Conservation (phyloP, 2,797 vertebrate species). For the Melopsittacus undulatus region DNA sequence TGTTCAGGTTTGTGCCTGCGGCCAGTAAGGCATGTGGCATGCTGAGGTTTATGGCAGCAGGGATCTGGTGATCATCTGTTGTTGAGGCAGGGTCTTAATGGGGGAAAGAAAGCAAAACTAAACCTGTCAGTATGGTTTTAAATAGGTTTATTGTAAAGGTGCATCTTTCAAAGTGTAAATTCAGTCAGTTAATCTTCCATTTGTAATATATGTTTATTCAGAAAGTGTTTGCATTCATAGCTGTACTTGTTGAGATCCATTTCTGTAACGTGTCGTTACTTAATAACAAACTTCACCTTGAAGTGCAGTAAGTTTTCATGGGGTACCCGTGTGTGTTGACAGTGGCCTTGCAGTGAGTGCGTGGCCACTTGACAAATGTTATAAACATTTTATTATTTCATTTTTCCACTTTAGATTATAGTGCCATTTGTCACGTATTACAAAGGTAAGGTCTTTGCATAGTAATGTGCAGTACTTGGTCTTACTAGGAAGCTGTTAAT, state of each 20-base stretch:
- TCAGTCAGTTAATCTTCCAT: background rate
- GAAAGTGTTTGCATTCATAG: background rate
- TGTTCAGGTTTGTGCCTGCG: background rate
- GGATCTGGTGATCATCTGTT: background rate
- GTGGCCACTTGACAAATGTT: slow-evolving; percentile 52
- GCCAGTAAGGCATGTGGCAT: no score
- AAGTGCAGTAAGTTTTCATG: slow-evolving; percentile 91
- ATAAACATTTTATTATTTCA: background rate
- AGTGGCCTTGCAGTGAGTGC: slow-evolving; percentile 60
- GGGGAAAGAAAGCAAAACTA: background rate
- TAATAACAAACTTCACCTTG: slow-evolving; percentile 97
- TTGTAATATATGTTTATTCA: background rate
- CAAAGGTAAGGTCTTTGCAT: background rate
- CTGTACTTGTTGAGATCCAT: slow-evolving; percentile 25
- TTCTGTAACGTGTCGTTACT: slow-evolving; percentile 84
- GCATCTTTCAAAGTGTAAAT: background rate
- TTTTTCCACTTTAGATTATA: slow-evolving; percentile 1
- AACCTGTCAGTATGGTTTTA: background rate
- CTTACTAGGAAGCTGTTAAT: slow-evolving; percentile 52
- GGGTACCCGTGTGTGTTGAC: slow-evolving; percentile 80
- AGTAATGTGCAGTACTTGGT: slow-evolving; percentile 4
- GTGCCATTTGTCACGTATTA: background rate
- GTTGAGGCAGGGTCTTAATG: background rate
- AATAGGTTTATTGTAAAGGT: background rate
- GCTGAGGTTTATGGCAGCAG: background rate